phyloP scores from a whole-genome alignment of 2,113 vertebrate genomes.

The Rhabdomys dilectus region DNA sequence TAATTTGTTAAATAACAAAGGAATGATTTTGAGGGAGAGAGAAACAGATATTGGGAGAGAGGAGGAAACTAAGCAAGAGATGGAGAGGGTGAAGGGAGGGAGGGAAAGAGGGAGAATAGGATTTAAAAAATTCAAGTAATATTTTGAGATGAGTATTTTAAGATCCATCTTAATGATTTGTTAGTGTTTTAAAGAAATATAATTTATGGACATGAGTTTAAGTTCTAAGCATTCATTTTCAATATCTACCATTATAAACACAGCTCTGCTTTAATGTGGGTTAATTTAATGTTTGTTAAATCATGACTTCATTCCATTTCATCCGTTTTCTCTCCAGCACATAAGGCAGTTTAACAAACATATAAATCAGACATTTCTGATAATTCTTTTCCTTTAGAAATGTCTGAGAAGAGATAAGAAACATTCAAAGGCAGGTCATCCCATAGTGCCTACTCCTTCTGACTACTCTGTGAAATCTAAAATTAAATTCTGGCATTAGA shows the following conservation, averaged over 20 bases:
- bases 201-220: not conserved
- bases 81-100: not conserved
- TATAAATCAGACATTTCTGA: not conserved
- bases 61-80: not conserved
- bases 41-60: no score
- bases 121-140: not conserved
- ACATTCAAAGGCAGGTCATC: not conserved
- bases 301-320: not conserved
- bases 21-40: not conserved
- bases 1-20: not conserved
- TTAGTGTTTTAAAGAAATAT: not conserved
- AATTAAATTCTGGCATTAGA: not conserved
- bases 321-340: not conserved
- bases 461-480: not conserved
- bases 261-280: not conserved
- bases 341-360: not conserved
- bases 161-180: not conserved
- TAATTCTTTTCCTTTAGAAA: not conserved
- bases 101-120: rapidly evolving
- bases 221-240: not conserved
- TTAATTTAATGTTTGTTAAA: not conserved
- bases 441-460: not conserved
- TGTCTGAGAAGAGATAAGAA: constrained; percentile 7
- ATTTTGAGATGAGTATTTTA: not conserved
- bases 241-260: not conserved